A percentile compares a stretch with the other conserved stretches of the same genome.
Evolutionary conservation across 1,140 invertebrate species (phyloP).

Genomic region (Colletes latitarsis): DNA sequence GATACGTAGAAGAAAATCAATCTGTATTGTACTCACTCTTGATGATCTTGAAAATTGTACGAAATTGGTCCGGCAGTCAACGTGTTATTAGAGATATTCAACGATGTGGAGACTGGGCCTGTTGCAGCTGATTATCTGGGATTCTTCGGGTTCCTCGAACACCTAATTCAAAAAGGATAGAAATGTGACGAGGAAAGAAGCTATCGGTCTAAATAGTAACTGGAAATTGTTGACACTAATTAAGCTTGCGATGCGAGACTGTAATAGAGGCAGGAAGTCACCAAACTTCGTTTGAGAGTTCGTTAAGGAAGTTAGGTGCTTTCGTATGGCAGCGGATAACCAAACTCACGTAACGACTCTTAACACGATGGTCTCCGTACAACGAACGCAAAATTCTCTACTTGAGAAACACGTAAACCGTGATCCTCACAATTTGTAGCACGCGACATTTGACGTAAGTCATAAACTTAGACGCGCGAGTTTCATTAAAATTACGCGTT

Average conservation of each 20-base stretch:
- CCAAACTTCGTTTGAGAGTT: conserved; percentile 64
- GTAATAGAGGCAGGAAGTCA: conserved; percentile 63
- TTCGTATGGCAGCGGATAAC: conserved; percentile 61
- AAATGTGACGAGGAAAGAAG: background rate
- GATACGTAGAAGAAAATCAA: too few relatives aligned
- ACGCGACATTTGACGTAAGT: conserved; percentile 57
- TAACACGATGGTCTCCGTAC: conserved; percentile 57
- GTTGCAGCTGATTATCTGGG: too few relatives aligned
- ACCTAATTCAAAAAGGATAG: background rate
- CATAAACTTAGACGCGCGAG: conserved; percentile 40
- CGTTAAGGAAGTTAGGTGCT: conserved; percentile 64
- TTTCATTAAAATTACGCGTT: conserved; percentile 28
- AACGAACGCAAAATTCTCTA: conserved; percentile 49
- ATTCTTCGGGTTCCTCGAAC: too few relatives aligned
- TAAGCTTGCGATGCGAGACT: conserved; percentile 56
- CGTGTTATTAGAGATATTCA: too few relatives aligned
- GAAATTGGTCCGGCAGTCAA: too few relatives aligned
- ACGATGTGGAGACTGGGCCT: too few relatives aligned
- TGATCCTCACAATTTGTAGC: conserved; percentile 63
- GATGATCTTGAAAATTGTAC: too few relatives aligned
- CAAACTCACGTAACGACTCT: conserved; percentile 67
- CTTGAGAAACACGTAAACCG: conserved; percentile 42
- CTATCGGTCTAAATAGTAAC: background rate
- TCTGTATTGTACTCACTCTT: too few relatives aligned
- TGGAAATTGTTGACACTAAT: conserved; percentile 60